A percentile compares a stretch with the other conserved stretches of the same genome.
These are phyloP conservation scores for Trichosurus vulpecula DNA, from an alignment of 2,797 vertebrate species.

Conservation along the genomic window DNA sequence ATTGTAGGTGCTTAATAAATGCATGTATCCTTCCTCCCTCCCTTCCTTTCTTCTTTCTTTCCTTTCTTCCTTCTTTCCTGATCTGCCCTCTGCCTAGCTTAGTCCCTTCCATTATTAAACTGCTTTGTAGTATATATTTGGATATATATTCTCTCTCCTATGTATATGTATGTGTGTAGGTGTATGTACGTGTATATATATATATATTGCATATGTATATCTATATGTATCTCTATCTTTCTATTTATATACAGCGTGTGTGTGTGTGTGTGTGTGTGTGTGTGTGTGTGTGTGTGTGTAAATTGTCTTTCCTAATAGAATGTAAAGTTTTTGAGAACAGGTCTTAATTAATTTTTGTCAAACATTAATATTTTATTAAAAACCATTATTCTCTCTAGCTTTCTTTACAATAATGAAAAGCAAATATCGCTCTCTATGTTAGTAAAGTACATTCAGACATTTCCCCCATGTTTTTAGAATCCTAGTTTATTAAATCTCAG, in stretches of 20 bases:
- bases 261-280: no score
- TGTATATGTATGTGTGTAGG: no score
- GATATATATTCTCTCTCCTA: no score
- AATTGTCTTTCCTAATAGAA: neutral
- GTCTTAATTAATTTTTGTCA: neutral
- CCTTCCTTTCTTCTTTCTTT: neutral
- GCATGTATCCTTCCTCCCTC: neutral
- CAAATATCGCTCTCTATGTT: conserved; percentile 82
- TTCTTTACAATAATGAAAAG: conserved; percentile 88
- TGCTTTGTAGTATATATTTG: neutral
- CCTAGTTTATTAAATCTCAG: conserved; percentile 68
- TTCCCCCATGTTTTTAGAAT: conserved; percentile 64
- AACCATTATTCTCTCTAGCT: conserved; percentile 97
- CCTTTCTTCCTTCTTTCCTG: no score
- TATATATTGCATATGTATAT: no score
- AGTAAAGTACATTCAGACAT: conserved; percentile 82
- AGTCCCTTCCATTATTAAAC: neutral
- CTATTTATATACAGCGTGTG: no score
- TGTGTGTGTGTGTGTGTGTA: no score
- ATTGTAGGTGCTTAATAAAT: neutral
- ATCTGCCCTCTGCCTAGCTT: neutral
- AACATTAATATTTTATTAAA: conserved; percentile 91
- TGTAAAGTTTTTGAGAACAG: neutral
- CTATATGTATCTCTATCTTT: no score
- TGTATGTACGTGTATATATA: neutral